phyloP scores from a whole-genome alignment of 92 coral and sea anemone species.

The Micromussa lordhowensis region DNA sequence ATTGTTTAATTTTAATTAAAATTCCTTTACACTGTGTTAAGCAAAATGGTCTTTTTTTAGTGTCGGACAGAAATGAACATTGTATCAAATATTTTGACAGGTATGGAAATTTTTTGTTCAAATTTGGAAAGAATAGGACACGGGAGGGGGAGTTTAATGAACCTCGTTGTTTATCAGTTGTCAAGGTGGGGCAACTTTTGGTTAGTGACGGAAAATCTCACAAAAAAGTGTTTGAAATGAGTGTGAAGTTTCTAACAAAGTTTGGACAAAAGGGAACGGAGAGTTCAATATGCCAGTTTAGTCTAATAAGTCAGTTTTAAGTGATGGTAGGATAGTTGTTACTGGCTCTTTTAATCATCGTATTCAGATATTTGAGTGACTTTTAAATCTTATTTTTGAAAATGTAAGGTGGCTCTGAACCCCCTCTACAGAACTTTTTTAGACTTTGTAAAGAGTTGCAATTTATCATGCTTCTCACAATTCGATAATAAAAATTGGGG shows the following conservation, averaged over 20 bases:
- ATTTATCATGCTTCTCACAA: too few relatives aligned
- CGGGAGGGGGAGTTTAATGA: neutral
- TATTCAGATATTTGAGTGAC: neutral
- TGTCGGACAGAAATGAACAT: neutral
- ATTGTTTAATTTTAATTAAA: too few relatives aligned
- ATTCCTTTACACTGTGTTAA: neutral
- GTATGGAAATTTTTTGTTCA: neutral
- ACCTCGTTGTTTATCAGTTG: neutral
- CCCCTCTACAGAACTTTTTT: too few relatives aligned
- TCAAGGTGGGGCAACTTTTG: neutral
- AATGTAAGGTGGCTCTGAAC: neutral
- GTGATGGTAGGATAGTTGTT: neutral
- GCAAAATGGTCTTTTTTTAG: neutral
- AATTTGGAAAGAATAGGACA: neutral
- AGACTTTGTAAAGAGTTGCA: too few relatives aligned
- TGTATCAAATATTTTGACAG: neutral
- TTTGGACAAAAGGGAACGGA: neutral
- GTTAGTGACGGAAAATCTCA: neutral
- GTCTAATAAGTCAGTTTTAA: neutral
- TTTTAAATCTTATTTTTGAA: too few relatives aligned
- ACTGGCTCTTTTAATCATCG: neutral
- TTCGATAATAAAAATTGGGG: too few relatives aligned
- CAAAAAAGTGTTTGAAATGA: neutral
- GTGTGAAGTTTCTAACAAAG: neutral
- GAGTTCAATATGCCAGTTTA: neutral